These are phyloP conservation scores for Epinephelus moara DNA, from an alignment of 2,113 vertebrate genomes.

Conservation along the genomic window DNA sequence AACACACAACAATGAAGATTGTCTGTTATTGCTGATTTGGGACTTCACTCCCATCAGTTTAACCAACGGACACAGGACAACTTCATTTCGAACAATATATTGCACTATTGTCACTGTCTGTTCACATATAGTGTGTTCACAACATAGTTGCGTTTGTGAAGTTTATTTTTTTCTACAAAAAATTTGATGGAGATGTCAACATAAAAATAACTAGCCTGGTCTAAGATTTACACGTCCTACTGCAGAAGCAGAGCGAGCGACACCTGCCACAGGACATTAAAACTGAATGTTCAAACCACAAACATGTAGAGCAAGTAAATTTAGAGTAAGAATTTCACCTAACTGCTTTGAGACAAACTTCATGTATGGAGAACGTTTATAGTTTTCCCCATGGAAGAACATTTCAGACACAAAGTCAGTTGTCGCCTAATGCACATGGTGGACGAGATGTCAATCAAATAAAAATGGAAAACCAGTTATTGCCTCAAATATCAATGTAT, in stretches of 20 bases:
- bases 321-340: conserved; percentile 12
- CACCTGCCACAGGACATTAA: conserved; percentile 7
- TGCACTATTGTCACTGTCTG: conserved; percentile 88
- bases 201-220: conserved; percentile 31
- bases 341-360: conserved; percentile 48
- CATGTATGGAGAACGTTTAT: conserved; percentile 35
- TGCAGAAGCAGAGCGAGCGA: conserved; percentile 31
- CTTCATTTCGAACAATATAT: conserved; percentile 83
- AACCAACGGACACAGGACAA: conserved; percentile 83
- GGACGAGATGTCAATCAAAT: conserved; percentile 40
- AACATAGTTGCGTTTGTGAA: conserved; percentile 72
- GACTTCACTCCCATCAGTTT: conserved; percentile 72
- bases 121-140: conserved; percentile 79
- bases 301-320: conserved; percentile 35
- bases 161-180: conserved; percentile 55
- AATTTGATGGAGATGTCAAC: conserved; percentile 55
- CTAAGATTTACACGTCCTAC: conserved; percentile 9
- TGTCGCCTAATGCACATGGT: conserved; percentile 38
- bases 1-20: conserved; percentile 84
- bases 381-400: conserved; percentile 70
- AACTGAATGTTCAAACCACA: conserved; percentile 23
- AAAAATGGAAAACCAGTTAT: conserved; percentile 80
- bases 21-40: conserved; percentile 86
- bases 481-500: conserved; percentile 83
- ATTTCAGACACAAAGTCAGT: conserved; percentile 53